These are phyloP conservation scores for Myotis davidii DNA, from an alignment of 2,113 vertebrate species.

Conservation along the genomic window DNA sequence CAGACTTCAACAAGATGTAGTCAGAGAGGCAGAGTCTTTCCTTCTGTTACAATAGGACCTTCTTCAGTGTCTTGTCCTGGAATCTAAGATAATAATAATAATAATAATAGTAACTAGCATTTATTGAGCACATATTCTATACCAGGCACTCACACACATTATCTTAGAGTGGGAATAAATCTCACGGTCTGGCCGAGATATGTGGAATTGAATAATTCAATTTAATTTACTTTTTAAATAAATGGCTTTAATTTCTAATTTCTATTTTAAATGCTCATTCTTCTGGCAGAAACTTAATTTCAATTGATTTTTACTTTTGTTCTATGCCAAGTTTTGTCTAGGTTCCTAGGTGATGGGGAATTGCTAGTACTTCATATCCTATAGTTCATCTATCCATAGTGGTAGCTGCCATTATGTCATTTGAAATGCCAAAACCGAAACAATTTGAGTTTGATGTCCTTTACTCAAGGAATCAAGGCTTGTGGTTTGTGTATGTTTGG, in stretches of 20 bases:
- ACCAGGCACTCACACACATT: background rate
- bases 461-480: background rate
- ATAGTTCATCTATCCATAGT: background rate
- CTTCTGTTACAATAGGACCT: background rate
- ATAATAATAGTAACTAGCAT: background rate
- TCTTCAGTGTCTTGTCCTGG: background rate
- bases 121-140: background rate
- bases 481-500: background rate
- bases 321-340: background rate
- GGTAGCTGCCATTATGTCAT: background rate
- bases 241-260: background rate
- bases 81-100: background rate
- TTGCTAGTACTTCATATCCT: background rate
- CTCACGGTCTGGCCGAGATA: background rate
- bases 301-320: background rate
- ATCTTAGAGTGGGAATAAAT: background rate
- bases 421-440: background rate
- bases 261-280: background rate
- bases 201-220: background rate
- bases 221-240: slow-evolving; percentile 10
- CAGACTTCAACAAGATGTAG: background rate
- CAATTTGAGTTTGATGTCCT: background rate
- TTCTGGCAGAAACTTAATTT: background rate
- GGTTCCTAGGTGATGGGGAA: background rate
- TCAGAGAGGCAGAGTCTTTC: background rate